These are phyloP conservation scores for Carassius auratus DNA, from an alignment of 2,113 vertebrate genomes.

Conservation along the genomic window DNA sequence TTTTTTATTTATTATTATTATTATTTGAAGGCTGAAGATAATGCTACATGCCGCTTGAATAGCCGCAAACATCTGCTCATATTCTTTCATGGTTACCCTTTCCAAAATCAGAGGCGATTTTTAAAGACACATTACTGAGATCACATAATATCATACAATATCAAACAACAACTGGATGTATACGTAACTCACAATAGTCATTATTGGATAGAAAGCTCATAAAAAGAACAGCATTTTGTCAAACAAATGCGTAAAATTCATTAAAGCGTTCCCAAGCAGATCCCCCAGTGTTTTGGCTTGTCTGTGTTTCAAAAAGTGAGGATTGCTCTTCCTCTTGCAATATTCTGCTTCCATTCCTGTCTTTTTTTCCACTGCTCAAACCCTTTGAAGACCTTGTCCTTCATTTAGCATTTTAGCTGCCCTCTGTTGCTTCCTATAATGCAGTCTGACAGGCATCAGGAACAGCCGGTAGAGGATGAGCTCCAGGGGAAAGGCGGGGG, in stretches of 20 bases:
- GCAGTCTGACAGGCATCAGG: conserved; percentile 39
- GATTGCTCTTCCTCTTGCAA: conserved; percentile 36
- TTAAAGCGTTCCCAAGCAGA: conserved; percentile 45
- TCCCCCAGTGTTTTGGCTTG: conserved; percentile 50
- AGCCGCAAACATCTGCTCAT: background rate
- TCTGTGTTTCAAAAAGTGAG: conserved; percentile 37
- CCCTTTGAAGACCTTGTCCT: conserved; percentile 28
- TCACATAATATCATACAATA: conserved; percentile 52
- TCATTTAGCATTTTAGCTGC: conserved; percentile 39
- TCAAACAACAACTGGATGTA: conserved; percentile 36
- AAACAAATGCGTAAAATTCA: conserved; percentile 39
- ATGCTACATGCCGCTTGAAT: conserved; percentile 55
- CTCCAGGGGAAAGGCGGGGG: conserved; percentile 23
- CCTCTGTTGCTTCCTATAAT: conserved; percentile 43
- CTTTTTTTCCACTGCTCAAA: conserved; percentile 40
- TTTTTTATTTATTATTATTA: background rate
- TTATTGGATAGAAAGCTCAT: conserved; percentile 55
- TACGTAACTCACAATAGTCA: conserved; percentile 49
- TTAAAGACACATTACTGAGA: conserved; percentile 48
- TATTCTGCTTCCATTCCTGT: conserved; percentile 31
- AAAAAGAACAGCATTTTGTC: conserved; percentile 55
- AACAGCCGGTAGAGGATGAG: conserved; percentile 45
- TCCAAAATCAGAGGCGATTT: conserved; percentile 33
- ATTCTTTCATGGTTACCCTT: background rate
- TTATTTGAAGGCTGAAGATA: conserved; percentile 32